Base-by-base conservation (phyloP, 1,140 invertebrate species). In the Zaprionus capensis region DNA sequence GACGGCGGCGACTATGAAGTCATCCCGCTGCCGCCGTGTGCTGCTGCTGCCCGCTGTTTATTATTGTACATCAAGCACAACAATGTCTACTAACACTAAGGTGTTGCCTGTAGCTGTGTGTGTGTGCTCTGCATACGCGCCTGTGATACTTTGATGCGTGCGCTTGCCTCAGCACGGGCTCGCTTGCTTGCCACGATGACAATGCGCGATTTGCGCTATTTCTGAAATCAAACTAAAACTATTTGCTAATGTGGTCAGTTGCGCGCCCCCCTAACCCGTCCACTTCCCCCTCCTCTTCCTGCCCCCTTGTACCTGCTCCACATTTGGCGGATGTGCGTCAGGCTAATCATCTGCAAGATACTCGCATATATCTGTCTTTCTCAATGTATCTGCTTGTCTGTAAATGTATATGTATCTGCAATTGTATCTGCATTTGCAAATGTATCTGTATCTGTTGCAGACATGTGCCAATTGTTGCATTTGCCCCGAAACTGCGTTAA, bases 111-210 rank as follows among this genome's bases (percentile, higher is more conserved):
- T 31, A 56, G 15, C 17, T 68, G 36, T 55, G n/a, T 46, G 15
- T 11, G n/a, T 46, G 17, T 70, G 66, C n/a, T 86, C 68, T 80
- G 77, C 72, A 80, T 74, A 74, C 73, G 76, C 69, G 83, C 64
- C 80, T 78, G 73, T 87, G 82, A 82, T 76, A 87, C 78, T 73
- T 88, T 84, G 84, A 78, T 88, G 83, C 84, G 81, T 82, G 77
- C 65, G 79, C 36, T 56, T 20, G 51, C 41, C 41, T 20, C 26
- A 41, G 51, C 59, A 44, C 24, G 66, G 44, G 65, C 67, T 38
- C 38, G 41, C n/a, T 44, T 2, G 41, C 41, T 44, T 36, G 44
- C 20, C 20, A 34, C 57, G 77, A 74, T 82, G 77, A 86, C 80
- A 87, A 86, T 87, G 77, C 80, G 76, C 71, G 70, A 90, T 90